Evolutionary conservation across 2,113 vertebrate genomes (phyloP).

Genomic region (Tragelaphus strepsiceros): DNA sequence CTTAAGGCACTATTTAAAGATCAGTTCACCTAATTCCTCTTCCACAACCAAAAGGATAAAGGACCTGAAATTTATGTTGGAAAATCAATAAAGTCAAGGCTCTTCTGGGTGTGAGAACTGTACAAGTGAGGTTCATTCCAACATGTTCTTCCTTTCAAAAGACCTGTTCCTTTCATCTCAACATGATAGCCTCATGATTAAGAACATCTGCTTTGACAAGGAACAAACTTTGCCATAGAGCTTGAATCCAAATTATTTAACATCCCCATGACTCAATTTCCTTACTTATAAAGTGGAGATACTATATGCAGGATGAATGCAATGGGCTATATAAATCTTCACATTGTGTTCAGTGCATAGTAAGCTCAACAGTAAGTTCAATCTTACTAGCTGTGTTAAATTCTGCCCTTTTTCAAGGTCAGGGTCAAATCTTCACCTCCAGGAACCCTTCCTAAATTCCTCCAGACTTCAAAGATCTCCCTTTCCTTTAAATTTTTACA

Average conservation of each 20-base stretch:
- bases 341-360: neutral
- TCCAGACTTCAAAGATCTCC: neutral
- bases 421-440: neutral
- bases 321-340: neutral
- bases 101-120: neutral
- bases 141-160: neutral
- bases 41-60: neutral
- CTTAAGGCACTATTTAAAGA: neutral
- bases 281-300: neutral
- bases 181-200: neutral
- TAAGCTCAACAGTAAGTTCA: neutral
- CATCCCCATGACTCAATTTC: neutral
- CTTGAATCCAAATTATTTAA: neutral
- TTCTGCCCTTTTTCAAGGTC: neutral
- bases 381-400: neutral
- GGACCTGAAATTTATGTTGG: neutral
- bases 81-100: neutral
- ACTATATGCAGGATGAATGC: neutral
- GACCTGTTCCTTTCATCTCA: neutral
- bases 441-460: neutral
- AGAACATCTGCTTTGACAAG: neutral
- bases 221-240: neutral
- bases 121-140: neutral
- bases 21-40: neutral
- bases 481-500: slow-evolving; percentile 1